Evolutionary conservation across 2,797 vertebrate species (phyloP), one percentile per base, ranked within the genome.

Genomic region (Oreochromis mossambicus): DNA sequence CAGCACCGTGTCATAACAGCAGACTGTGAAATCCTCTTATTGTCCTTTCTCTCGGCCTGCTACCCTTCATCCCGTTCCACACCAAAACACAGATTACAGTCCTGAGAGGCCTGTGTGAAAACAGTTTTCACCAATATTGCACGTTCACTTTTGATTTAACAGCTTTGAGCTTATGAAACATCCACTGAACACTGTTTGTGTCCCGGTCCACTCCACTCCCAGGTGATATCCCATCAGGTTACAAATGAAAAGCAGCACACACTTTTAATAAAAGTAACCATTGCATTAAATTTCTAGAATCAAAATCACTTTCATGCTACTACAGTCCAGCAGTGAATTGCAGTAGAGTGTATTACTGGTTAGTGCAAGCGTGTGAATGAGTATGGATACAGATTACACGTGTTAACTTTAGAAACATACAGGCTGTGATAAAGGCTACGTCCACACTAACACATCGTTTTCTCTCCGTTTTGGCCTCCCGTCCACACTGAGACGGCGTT

Each of bases 21-120:
- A 17, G 15, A 78, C 83, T 90, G 90, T 92, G 86, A 93, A 93
- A 95, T 92, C 91, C 91, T 94, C 91, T 91, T 90, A 89, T 83
- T 92, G 85, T 91, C 75, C 68, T 38, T 48, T 36, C 82, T 85
- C 78, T 84, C 48, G 1, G 78, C 83, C 78, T 2, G n/a, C 50
- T 80, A 19, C 24, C 26, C 78, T 91, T 86, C 83, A 77, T 50
- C 75, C 58, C 58, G 36, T 56, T 73, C 81, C 3, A 75, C 7
- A 34, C 38, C 73, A 77, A 24, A 87, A 78, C 8, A 84, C 41
- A 87, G 85, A 92, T 93, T 91, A 90, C 55, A 8, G 54, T 5
- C 29, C 19, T 2, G 36, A 29, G 46, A 7, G 48, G 78, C 52
- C 32, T 56, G 46, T 21, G 32, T 5, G 2, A 48, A 75, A 32